A percentile compares a stretch with the other conserved stretches of the same genome.
Conservation (phyloP, 2,888 invertebrate genomes). For the Amphimallon solstitiale region DNA sequence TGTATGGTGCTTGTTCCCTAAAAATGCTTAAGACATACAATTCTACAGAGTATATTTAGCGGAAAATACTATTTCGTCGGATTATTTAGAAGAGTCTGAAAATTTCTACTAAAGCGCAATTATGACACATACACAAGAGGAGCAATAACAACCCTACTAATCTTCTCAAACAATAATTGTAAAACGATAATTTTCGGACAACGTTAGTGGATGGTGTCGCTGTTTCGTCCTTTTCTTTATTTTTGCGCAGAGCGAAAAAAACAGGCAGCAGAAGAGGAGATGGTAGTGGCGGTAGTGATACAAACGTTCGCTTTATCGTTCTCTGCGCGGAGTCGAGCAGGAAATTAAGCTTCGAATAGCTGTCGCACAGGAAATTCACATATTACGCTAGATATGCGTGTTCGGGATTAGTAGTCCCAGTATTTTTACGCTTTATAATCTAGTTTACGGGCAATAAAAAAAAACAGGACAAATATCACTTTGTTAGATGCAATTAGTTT, state of each 20-base stretch:
- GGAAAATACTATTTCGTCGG: too few relatives aligned
- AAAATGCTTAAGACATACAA: too few relatives aligned
- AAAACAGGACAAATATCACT: slow-evolving; percentile 16
- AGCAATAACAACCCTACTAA: background rate
- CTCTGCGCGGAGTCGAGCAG: slow-evolving; percentile 43
- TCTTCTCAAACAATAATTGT: slow-evolving; percentile 24
- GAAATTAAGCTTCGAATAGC: slow-evolving; percentile 51
- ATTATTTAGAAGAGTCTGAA: too few relatives aligned
- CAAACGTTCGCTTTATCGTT: slow-evolving; percentile 32
- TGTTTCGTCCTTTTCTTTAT: background rate
- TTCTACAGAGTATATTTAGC: too few relatives aligned
- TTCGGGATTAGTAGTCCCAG: slow-evolving; percentile 40
- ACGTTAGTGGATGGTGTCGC: slow-evolving; percentile 5
- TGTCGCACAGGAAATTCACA: slow-evolving; percentile 52
- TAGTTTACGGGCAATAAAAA: slow-evolving; percentile 38
- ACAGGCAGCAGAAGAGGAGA: background rate
- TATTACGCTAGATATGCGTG: slow-evolving; percentile 47
- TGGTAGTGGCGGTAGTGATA: background rate
- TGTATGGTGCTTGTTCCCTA: too few relatives aligned
- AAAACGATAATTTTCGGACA: slow-evolving; percentile 10
- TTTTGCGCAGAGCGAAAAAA: slow-evolving; percentile 10
- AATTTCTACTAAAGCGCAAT: too few relatives aligned
- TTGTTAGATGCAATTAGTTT: slow-evolving; percentile 21
- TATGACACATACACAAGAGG: background rate
- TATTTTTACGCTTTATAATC: slow-evolving; percentile 37